Evolutionary conservation across 37 sponge, comb jelly and placozoan species (phyloP).

Genomic region (Beroe forskalii): DNA sequence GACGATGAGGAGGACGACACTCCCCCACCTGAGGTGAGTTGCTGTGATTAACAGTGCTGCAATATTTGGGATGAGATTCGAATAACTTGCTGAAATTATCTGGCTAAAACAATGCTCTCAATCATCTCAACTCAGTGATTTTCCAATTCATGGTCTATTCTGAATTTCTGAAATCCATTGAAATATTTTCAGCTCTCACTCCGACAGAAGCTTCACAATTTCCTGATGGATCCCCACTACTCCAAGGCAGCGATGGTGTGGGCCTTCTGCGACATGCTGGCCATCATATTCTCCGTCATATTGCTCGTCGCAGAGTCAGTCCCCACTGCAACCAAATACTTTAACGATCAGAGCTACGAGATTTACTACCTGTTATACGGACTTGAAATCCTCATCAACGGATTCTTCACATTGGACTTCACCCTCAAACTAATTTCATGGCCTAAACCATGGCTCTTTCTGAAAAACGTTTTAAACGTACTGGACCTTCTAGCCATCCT

Average conservation of each 20-base stretch:
- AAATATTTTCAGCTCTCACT: slow-evolving; percentile 20
- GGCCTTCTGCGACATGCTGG: slow-evolving; percentile 64
- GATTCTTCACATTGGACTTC: slow-evolving; percentile 57
- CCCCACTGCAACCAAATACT: background rate
- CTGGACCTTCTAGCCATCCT: slow-evolving; percentile 47
- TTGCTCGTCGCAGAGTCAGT: slow-evolving; percentile 46
- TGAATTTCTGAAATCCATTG: background rate
- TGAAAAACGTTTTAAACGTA: slow-evolving; percentile 53
- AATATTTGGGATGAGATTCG: too few species aligned
- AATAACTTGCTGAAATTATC: too few species aligned
- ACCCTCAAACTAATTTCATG: slow-evolving; percentile 44
- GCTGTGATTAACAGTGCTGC: background rate
- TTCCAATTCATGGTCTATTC: background rate
- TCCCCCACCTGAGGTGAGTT: background rate
- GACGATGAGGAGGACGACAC: slow-evolving; percentile 33
- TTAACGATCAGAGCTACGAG: background rate
- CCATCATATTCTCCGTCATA: slow-evolving; percentile 23
- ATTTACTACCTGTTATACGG: slow-evolving; percentile 53
- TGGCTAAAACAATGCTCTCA: too few species aligned
- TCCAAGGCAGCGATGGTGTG: slow-evolving; percentile 48
- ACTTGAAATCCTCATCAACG: slow-evolving; percentile 53
- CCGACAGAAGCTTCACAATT: slow-evolving; percentile 46
- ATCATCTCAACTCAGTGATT: too few species aligned
- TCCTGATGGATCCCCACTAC: slow-evolving; percentile 63
- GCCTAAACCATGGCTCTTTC: slow-evolving; percentile 52